A percentile compares a stretch with the other conserved stretches of the same genome.
These are phyloP conservation scores for Tineola bisselliella DNA, from an alignment of 2,888 invertebrate genomes.

Conservation along the genomic window DNA sequence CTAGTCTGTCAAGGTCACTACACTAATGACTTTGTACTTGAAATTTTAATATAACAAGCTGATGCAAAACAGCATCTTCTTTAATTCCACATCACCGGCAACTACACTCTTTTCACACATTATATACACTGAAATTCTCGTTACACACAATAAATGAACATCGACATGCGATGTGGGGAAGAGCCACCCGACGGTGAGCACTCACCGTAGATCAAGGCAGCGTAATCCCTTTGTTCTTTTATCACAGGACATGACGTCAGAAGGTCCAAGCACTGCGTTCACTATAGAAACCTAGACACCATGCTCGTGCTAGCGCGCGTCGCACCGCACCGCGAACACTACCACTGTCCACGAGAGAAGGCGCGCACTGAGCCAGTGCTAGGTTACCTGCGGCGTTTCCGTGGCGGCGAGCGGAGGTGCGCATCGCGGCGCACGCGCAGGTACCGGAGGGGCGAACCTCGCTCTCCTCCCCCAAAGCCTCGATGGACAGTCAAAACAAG, in stretches of 20 bases:
- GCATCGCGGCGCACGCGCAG: conserved; percentile 60
- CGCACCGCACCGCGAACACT: conserved; percentile 59
- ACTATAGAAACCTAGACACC: conserved; percentile 48
- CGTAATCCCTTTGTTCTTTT: conserved; percentile 63
- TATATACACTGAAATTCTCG: conserved; percentile 18
- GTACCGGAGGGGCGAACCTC: conserved; percentile 24
- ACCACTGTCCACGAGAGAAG: conserved; percentile 63
- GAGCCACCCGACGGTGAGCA: conserved; percentile 42
- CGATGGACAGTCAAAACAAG: conserved; percentile 32
- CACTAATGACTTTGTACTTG: conserved; percentile 50
- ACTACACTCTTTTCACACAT: conserved; percentile 20
- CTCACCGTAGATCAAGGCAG: conserved; percentile 66
- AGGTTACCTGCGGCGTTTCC: conserved; percentile 18
- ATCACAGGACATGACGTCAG: conserved; percentile 63
- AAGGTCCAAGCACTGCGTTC: conserved; percentile 46
- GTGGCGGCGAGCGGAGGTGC: conserved; percentile 56
- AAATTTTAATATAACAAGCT: conserved; percentile 33
- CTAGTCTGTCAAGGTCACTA: conserved; percentile 50
- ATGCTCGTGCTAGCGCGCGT: conserved; percentile 48
- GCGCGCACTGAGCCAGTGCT: conserved; percentile 53
- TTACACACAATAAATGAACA: not conserved
- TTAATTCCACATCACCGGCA: conserved; percentile 23
- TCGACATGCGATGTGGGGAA: conserved; percentile 54
- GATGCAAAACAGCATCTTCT: conserved; percentile 24
- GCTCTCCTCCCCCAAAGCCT: conserved; percentile 25